Evolutionary conservation across 2,797 vertebrate species (phyloP), one percentile per base, ranked within the genome.

Genomic region (Australoheros facetus): DNA sequence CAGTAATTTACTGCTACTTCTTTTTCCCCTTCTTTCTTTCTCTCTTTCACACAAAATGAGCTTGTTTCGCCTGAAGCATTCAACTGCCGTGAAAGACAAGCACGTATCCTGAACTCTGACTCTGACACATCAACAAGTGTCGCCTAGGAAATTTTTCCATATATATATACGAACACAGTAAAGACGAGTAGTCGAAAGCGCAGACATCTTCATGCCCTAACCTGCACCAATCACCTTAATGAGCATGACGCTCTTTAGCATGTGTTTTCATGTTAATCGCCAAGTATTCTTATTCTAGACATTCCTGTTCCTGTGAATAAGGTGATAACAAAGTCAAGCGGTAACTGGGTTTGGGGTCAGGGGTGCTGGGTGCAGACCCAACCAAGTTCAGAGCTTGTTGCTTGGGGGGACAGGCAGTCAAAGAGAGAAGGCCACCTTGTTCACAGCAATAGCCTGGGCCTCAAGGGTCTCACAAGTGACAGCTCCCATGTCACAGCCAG

Each of bases 1-100:
- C 91, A 83, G 93, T 94, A 92, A 95, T 93, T 93, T 94, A 95
- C 88, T 88, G 90, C 93, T 91, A 89, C 91, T 91, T 83, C 87
- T 90, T 86, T 69, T 87, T 80, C 58, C 82, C 80, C 75, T 81
- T 89, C 84, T 83, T 82, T 83, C 78, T 79, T 70, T 71, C 60
- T 42, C 53, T 83, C 87, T 87, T 90, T 92, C 82, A 89, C 82
- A 81, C 87, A 82, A 93, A 93, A 91, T 89, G 53, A 85, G 72
- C 86, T 88, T 90, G 87, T 92, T 93, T 91, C 12, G 79, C 93
- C 91, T 45, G 83, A 77, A 92, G 94, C 88, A 74, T 90, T 85
- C n/a, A 37, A 89, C 81, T 85, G 66, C 80, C 30, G 73, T 83
- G 66, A 80, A 89, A 91, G 86, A 90, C 77, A 78, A 87, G 84